These are phyloP conservation scores for Operophtera brumata DNA, from an alignment of 2,888 invertebrate genomes.

Conservation along the genomic window DNA sequence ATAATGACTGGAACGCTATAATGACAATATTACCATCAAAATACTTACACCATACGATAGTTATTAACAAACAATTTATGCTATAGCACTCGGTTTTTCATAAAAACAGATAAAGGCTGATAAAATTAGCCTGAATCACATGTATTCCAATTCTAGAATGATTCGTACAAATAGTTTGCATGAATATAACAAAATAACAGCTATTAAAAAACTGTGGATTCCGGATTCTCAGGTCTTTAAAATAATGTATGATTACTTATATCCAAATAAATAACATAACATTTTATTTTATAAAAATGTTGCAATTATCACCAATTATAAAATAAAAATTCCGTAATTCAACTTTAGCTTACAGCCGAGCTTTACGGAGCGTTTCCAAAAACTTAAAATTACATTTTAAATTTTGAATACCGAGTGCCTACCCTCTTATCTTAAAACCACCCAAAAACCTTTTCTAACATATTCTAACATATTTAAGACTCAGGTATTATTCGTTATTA, in stretches of 20 bases:
- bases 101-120: neutral
- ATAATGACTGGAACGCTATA: conserved; percentile 55
- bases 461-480: conserved; percentile 66
- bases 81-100: conserved; percentile 60
- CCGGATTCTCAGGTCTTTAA: no score
- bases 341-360: no score
- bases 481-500: conserved; percentile 66
- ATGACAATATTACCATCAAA: conserved; percentile 54
- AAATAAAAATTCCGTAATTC: no score
- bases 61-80: conserved; percentile 56
- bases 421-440: conserved; percentile 39
- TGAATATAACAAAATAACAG: no score
- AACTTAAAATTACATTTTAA: neutral
- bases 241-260: no score
- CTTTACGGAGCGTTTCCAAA: conserved; percentile 1
- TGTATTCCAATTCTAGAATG: no score
- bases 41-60: conserved; percentile 47
- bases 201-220: no score
- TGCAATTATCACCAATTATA: no score
- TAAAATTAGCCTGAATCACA: no score
- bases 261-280: no score
- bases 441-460: conserved; percentile 60
- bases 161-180: no score
- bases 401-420: conserved; percentile 51
- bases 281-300: no score